A percentile compares a stretch with the other conserved stretches of the same genome.
Evolutionary conservation across 2,113 vertebrate species (phyloP).

Genomic region (Fregata magnificens): DNA sequence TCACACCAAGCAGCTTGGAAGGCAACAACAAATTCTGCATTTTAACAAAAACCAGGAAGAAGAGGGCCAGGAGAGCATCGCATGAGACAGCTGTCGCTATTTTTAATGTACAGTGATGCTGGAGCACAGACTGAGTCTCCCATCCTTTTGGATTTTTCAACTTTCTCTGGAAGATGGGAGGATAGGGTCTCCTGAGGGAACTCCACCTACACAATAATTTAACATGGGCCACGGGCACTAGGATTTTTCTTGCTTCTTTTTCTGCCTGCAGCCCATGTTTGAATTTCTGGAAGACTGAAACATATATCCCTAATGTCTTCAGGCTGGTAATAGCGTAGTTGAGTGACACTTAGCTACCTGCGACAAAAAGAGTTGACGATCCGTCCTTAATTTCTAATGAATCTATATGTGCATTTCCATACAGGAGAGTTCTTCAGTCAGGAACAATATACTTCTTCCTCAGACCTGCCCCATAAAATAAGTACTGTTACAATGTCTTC

Average conservation of each 20-base stretch:
- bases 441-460: background rate
- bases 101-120: background rate
- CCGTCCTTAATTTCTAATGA: background rate
- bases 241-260: background rate
- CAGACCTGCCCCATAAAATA: background rate
- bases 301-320: background rate
- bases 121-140: background rate
- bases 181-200: background rate
- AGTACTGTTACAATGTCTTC: background rate
- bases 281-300: conserved; percentile 2
- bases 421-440: background rate
- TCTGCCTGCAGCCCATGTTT: background rate
- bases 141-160: background rate
- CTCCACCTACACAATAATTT: background rate
- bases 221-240: background rate
- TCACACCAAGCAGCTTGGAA: background rate
- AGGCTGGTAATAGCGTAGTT: background rate
- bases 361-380: background rate
- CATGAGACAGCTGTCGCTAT: background rate
- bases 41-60: background rate
- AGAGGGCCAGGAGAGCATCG: background rate
- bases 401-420: background rate
- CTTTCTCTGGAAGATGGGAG: background rate
- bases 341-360: background rate
- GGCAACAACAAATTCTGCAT: background rate